Evolutionary conservation across 2,888 invertebrate species (phyloP).

Genomic region (Seladonia tumulorum): DNA sequence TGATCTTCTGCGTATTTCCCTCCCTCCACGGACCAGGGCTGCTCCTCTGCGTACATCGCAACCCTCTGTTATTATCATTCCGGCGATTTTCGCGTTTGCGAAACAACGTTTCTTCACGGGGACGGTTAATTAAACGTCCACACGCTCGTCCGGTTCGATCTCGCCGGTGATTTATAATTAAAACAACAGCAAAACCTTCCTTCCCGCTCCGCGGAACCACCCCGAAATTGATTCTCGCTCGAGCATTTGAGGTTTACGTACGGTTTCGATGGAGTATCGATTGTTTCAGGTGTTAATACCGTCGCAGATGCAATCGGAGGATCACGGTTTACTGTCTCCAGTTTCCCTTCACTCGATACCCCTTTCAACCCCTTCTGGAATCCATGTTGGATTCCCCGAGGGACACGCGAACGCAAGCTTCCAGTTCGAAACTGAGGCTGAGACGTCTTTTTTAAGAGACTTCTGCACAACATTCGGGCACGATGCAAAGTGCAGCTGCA

Average conservation of each 20-base stretch:
- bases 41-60: slow-evolving; percentile 39
- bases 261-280: not conserved
- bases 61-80: slow-evolving; percentile 37
- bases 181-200: not conserved
- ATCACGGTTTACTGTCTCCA: not conserved
- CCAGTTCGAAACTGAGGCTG: not conserved
- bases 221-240: not conserved
- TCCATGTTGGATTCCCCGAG: not conserved
- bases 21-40: not conserved
- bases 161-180: not conserved
- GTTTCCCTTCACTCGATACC: not conserved
- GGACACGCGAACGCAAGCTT: not conserved
- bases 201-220: not conserved
- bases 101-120: not conserved
- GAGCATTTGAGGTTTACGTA: not conserved
- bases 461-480: not conserved
- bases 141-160: not conserved
- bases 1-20: slow-evolving; percentile 59
- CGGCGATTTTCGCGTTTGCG: not conserved
- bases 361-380: not conserved
- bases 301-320: not conserved
- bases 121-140: not conserved
- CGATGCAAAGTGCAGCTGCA: not conserved
- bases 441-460: not conserved
- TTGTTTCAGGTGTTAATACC: not conserved